Evolutionary conservation across 2,888 invertebrate genomes (phyloP).

Genomic region (Drosophila emarginata): DNA sequence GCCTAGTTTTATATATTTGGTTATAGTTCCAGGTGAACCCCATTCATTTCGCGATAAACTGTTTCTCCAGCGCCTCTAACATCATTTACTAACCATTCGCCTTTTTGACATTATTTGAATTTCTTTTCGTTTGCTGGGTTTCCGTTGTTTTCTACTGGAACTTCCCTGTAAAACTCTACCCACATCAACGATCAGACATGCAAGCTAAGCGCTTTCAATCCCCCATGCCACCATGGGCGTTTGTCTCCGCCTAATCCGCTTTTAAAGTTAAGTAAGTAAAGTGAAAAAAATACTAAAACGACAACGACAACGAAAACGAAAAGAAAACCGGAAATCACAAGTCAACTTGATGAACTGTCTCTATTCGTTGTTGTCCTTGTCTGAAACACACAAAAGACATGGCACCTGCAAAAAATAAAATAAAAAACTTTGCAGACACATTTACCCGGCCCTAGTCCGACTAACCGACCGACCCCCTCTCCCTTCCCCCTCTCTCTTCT

Average conservation of each 20-base stretch:
- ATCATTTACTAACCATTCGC: neutral
- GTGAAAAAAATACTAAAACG: constrained; percentile 8
- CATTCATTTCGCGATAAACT: neutral
- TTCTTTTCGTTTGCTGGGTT: neutral
- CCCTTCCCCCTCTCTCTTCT: constrained; percentile 6
- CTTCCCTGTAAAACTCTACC: constrained; percentile 28
- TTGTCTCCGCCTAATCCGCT: constrained; percentile 70
- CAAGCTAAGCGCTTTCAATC: constrained; percentile 55
- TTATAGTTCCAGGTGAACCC: neutral
- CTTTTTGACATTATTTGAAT: neutral
- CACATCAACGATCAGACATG: constrained; percentile 69
- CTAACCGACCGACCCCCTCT: constrained; percentile 14
- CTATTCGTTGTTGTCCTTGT: constrained; percentile 34
- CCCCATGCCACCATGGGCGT: constrained; percentile 67
- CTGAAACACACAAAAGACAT: constrained; percentile 62
- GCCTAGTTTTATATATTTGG: too few relatives aligned
- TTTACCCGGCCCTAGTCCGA: constrained; percentile 47
- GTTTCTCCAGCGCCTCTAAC: neutral
- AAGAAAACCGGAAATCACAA: constrained; percentile 74
- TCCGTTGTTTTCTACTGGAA: neutral
- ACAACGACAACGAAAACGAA: constrained; percentile 9
- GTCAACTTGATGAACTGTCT: constrained; percentile 74
- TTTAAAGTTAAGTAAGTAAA: constrained; percentile 64
- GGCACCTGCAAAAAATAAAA: constrained; percentile 63
- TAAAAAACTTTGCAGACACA: constrained; percentile 69